phyloP scores from a whole-genome alignment of 2,888 invertebrate genomes.

The Sylvicola cinctus region DNA sequence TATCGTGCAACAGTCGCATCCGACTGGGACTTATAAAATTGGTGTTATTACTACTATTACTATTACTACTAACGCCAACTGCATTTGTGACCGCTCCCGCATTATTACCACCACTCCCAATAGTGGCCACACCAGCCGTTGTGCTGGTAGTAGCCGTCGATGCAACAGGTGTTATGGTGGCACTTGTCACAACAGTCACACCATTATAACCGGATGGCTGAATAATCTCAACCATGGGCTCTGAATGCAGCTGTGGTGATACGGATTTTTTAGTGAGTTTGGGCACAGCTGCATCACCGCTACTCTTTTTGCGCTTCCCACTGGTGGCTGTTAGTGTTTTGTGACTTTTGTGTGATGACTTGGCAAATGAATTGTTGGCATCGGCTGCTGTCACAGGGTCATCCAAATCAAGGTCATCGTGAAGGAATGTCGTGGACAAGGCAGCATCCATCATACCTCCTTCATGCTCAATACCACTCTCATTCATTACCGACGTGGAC shows the following conservation, averaged over 20 bases:
- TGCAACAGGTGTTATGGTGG: not conserved
- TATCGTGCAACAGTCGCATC: conserved; percentile 59
- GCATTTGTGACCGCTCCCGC: too few relatives aligned
- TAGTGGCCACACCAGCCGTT: too few relatives aligned
- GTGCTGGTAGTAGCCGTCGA: not conserved
- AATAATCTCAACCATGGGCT: too few relatives aligned
- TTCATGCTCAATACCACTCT: not conserved
- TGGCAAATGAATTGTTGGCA: conserved; percentile 14
- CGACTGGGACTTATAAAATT: conserved; percentile 45
- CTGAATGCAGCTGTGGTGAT: too few relatives aligned
- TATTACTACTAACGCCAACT: conserved; percentile 9
- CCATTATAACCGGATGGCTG: too few relatives aligned
- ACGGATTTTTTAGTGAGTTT: too few relatives aligned
- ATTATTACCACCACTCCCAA: too few relatives aligned
- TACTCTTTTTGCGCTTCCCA: too few relatives aligned
- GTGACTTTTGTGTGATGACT: too few relatives aligned
- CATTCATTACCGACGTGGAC: not conserved
- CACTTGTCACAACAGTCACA: not conserved
- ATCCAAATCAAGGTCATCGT: conserved; percentile 25
- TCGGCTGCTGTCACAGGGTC: conserved; percentile 18
- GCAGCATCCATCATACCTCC: conserved; percentile 4
- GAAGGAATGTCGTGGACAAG: conserved; percentile 19
- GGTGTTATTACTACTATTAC: conserved; percentile 10
- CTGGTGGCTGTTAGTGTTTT: too few relatives aligned
- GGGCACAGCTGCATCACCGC: too few relatives aligned